These are phyloP conservation scores for Blastobasis lacticolella DNA, from an alignment of 2,888 invertebrate genomes.

Conservation along the genomic window DNA sequence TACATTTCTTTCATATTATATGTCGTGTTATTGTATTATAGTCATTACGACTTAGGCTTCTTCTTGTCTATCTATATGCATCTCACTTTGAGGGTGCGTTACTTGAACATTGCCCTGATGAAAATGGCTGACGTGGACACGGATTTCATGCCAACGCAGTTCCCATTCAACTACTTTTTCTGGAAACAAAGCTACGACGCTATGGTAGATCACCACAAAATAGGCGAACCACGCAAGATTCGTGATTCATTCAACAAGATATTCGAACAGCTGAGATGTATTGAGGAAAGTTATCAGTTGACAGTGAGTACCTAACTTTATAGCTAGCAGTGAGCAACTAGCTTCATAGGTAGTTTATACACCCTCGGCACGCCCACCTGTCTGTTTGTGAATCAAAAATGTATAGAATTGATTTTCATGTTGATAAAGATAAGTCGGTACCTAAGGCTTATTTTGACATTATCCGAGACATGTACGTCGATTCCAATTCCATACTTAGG, in stretches of 20 bases:
- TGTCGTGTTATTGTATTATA: slow-evolving; percentile 29
- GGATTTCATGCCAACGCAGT: slow-evolving; percentile 35
- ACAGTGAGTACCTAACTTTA: slow-evolving; percentile 28
- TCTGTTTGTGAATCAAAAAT: too few relatives aligned
- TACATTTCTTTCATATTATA: slow-evolving; percentile 7
- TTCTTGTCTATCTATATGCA: slow-evolving; percentile 23
- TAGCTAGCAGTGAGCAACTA: background rate
- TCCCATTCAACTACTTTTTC: slow-evolving; percentile 30
- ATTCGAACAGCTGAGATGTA: slow-evolving; percentile 25
- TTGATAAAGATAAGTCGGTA: too few relatives aligned
- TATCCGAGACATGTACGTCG: too few relatives aligned
- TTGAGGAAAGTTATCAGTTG: slow-evolving; percentile 31
- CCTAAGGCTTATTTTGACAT: too few relatives aligned
- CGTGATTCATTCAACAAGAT: slow-evolving; percentile 29
- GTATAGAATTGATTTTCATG: too few relatives aligned
- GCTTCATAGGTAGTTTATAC: too few relatives aligned
- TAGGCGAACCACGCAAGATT: slow-evolving; percentile 25
- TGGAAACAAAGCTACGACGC: slow-evolving; percentile 39
- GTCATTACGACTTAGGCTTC: slow-evolving; percentile 34
- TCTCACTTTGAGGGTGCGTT: slow-evolving; percentile 34
- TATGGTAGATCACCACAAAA: slow-evolving; percentile 30
- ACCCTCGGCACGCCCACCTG: too few relatives aligned
- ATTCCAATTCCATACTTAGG: too few relatives aligned
- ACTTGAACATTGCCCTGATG: slow-evolving; percentile 44
- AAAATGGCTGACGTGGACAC: slow-evolving; percentile 34